Evolutionary conservation across 2,113 vertebrate genomes (phyloP).

Genomic region (Scomber scombrus): DNA sequence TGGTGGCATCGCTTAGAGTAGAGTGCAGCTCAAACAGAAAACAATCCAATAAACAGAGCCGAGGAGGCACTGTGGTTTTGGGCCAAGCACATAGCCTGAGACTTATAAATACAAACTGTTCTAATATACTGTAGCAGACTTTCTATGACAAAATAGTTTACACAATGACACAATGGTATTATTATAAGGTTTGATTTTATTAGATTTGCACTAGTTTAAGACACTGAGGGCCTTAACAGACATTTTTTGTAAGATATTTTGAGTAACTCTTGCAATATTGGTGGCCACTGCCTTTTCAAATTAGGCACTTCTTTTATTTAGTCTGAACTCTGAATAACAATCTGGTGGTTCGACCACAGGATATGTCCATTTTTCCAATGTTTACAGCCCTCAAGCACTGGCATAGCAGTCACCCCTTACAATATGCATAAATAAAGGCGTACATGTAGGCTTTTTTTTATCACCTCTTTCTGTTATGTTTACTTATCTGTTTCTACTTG

Average conservation of each 20-base stretch:
- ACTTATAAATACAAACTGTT: constrained; percentile 20
- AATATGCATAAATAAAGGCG: constrained; percentile 9
- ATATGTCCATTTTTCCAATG: constrained; percentile 25
- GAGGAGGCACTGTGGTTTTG: constrained; percentile 26
- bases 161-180: neutral
- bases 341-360: constrained; percentile 16
- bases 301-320: constrained; percentile 11
- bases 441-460: neutral
- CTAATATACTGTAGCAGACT: neutral
- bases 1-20: constrained; percentile 56
- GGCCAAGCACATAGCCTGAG: constrained; percentile 23
- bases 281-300: constrained; percentile 3
- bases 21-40: constrained; percentile 57
- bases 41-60: constrained; percentile 62
- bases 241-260: constrained; percentile 1
- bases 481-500: constrained; percentile 40
- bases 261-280: neutral
- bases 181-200: neutral
- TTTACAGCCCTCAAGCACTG: constrained; percentile 32
- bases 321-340: constrained; percentile 23
- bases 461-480: constrained; percentile 16
- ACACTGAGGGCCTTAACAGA: neutral
- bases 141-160: constrained; percentile 7
- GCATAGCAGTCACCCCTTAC: neutral
- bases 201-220: neutral